These are phyloP conservation scores for Diploscapter pachys DNA, from an alignment of 1,140 invertebrate species.

Conservation along the genomic window DNA sequence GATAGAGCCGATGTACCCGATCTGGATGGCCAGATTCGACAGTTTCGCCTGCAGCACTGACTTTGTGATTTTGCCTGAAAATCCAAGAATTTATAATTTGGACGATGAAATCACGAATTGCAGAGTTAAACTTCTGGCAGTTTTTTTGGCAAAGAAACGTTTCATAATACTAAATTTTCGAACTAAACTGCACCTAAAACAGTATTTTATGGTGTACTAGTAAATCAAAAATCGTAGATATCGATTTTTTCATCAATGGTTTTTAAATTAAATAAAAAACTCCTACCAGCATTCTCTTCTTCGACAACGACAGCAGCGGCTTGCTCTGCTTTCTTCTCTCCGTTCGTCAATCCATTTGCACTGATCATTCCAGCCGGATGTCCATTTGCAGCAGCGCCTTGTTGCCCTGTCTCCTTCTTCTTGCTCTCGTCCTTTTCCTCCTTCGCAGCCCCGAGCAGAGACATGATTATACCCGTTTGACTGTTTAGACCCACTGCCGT, in stretches of 20 bases:
- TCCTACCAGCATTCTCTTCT: not conserved
- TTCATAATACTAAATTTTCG: too few species aligned
- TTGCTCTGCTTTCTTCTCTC: conserved; percentile 17
- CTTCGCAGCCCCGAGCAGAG: conserved; percentile 60
- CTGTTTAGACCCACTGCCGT: conserved; percentile 59
- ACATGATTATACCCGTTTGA: conserved; percentile 60
- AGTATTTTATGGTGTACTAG: too few species aligned
- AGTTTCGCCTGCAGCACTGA: conserved; percentile 56
- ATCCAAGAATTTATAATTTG: too few species aligned
- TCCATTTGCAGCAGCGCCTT: conserved; percentile 11
- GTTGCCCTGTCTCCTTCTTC: conserved; percentile 12
- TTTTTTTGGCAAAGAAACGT: too few species aligned
- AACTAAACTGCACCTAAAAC: too few species aligned
- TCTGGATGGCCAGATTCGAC: conserved; percentile 59
- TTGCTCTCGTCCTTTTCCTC: conserved; percentile 25
- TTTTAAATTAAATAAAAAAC: too few species aligned
- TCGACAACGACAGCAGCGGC: conserved; percentile 9
- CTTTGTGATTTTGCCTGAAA: conserved; percentile 45
- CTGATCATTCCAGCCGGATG: conserved; percentile 13
- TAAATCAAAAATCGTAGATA: too few species aligned
- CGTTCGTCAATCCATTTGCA: conserved; percentile 4
- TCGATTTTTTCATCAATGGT: too few species aligned
- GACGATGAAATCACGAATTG: too few species aligned
- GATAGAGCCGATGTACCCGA: conserved; percentile 57
- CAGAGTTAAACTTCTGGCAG: too few species aligned